Conservation (phyloP, 2,113 vertebrate species). For the Onychostruthus taczanowskii region DNA sequence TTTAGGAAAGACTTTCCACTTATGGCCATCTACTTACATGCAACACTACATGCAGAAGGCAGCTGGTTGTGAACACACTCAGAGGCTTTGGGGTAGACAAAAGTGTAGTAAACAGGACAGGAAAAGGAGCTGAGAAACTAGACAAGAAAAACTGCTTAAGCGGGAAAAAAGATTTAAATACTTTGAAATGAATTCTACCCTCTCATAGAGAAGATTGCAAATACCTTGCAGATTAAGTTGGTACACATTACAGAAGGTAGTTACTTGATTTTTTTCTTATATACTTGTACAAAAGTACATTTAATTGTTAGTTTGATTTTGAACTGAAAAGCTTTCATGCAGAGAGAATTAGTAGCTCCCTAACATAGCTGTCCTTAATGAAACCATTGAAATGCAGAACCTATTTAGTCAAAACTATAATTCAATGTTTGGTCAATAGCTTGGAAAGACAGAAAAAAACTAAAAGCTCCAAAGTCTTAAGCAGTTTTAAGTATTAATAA, state of each 20-base stretch:
- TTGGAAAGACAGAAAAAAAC: background rate
- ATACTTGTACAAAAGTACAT: background rate
- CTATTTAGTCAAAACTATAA: background rate
- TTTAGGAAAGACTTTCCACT: conserved; percentile 80
- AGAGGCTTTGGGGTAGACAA: conserved; percentile 78
- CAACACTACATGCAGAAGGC: conserved; percentile 94
- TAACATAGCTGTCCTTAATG: background rate
- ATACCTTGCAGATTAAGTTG: background rate
- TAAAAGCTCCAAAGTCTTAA: conserved; percentile 58
- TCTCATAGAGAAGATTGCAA: background rate
- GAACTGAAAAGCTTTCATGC: background rate
- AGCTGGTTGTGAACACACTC: conserved; percentile 81
- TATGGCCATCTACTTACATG: conserved; percentile 91
- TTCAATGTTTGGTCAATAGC: background rate
- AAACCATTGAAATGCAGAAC: background rate
- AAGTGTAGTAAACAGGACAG: background rate
- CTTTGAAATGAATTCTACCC: background rate
- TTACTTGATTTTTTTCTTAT: background rate
- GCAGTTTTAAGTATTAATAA: conserved; percentile 64
- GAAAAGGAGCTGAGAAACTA: background rate
- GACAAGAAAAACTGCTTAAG: conserved; percentile 72
- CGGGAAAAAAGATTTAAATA: background rate
- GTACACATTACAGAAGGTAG: background rate
- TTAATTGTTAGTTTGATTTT: background rate
- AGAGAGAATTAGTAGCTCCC: background rate